Conservation (phyloP, 2,888 invertebrate genomes). For the Crossocerus cetratus region DNA sequence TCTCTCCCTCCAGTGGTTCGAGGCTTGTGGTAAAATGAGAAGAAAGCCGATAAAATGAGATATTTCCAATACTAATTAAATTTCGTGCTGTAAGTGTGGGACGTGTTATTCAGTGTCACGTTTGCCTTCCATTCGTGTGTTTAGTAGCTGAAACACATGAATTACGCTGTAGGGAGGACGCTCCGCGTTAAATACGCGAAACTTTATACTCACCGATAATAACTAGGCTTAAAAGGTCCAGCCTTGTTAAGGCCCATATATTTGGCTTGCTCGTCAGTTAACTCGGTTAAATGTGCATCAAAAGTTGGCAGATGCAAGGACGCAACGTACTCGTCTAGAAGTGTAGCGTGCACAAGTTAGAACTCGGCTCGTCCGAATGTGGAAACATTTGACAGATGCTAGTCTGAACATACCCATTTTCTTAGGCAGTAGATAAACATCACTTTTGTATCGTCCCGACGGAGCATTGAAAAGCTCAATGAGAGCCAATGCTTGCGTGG, state of each 20-base stretch:
- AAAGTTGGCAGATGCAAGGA: slow-evolving; percentile 97
- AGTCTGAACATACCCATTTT: slow-evolving; percentile 88
- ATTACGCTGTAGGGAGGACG: neutral
- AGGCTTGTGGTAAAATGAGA: slow-evolving; percentile 16
- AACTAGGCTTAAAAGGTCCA: slow-evolving; percentile 99
- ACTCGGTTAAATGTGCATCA: slow-evolving; percentile 97
- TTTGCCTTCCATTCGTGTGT: slow-evolving; percentile 29
- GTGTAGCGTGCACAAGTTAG: slow-evolving; percentile 7
- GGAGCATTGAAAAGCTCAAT: slow-evolving; percentile 99
- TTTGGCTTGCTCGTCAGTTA: slow-evolving; percentile 97
- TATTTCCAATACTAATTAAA: slow-evolving; percentile 42
- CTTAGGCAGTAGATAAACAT: slow-evolving; percentile 98
- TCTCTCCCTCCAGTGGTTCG: slow-evolving; percentile 24
- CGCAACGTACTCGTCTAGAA: slow-evolving; percentile 96
- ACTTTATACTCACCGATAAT: slow-evolving; percentile 86
- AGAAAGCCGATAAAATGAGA: slow-evolving; percentile 24
- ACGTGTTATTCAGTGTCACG: slow-evolving; percentile 35
- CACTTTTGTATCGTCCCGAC: slow-evolving; percentile 94
- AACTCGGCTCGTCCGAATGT: neutral
- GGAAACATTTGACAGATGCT: neutral
- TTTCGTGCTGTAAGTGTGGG: slow-evolving; percentile 35
- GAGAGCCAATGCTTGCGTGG: slow-evolving; percentile 96
- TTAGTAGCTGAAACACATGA: slow-evolving; percentile 56
- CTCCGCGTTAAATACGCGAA: neutral
- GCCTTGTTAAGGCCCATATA: slow-evolving; percentile 98